Conservation (phyloP, 2,113 vertebrate genomes). For the Amia ocellicauda region DNA sequence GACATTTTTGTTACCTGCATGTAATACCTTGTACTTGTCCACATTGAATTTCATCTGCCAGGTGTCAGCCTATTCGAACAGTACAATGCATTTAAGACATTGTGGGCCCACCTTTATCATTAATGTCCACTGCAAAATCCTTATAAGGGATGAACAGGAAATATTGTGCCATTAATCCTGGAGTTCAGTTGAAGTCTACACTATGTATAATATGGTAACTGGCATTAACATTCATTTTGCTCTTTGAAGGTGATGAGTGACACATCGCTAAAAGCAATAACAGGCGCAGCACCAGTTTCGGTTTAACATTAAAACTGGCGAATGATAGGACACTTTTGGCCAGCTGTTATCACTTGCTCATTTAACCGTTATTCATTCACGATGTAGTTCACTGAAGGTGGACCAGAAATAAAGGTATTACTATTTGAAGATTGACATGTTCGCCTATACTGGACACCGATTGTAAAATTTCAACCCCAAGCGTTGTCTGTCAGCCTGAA, state of each 20-base stretch:
- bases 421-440: slow-evolving; percentile 30
- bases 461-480: slow-evolving; percentile 18
- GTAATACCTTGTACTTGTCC: too few relatives aligned
- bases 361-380: slow-evolving; percentile 22
- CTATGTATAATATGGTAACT: too few relatives aligned
- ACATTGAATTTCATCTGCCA: too few relatives aligned
- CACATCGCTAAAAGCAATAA: slow-evolving; percentile 11
- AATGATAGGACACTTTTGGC: slow-evolving; percentile 15
- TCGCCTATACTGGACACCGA: slow-evolving; percentile 29
- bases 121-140: too few relatives aligned
- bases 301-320: slow-evolving; percentile 18
- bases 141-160: too few relatives aligned
- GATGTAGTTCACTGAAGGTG: slow-evolving; percentile 5
- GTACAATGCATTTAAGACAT: too few relatives aligned
- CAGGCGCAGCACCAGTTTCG: not conserved
- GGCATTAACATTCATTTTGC: too few relatives aligned
- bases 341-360: slow-evolving; percentile 42
- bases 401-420: slow-evolving; percentile 14
- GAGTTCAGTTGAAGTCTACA: too few relatives aligned
- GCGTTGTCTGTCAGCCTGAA: slow-evolving; percentile 34
- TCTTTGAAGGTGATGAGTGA: not conserved
- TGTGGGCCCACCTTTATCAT: too few relatives aligned
- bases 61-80: too few relatives aligned
- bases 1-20: too few relatives aligned
- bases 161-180: too few relatives aligned